Evolutionary conservation across 2,113 vertebrate species (phyloP).

Genomic region (Cottus gobio): DNA sequence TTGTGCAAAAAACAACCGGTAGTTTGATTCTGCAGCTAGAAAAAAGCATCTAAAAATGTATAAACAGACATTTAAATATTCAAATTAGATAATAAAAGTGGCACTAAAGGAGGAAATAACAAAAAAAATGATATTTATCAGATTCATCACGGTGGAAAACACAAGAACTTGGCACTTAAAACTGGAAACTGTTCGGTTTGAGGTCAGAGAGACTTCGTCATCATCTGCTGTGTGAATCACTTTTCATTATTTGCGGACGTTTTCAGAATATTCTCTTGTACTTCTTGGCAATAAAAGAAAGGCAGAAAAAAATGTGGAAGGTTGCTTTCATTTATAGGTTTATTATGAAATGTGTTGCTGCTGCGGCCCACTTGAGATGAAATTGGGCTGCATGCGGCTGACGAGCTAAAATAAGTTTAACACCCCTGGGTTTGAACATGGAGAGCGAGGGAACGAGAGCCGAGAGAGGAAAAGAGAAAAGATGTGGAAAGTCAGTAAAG

Average conservation of each 20-base stretch:
- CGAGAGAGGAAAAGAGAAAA: constrained; percentile 20
- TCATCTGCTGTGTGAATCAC: no score
- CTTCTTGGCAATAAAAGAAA: background rate
- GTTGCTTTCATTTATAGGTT: background rate
- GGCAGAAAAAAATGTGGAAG: background rate
- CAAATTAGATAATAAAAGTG: background rate
- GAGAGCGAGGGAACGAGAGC: background rate
- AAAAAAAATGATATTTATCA: no score
- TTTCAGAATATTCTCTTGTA: background rate
- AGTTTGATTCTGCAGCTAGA: background rate
- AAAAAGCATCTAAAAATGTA: background rate
- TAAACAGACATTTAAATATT: background rate
- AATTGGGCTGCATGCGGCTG: background rate
- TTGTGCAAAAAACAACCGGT: background rate
- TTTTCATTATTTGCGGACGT: no score
- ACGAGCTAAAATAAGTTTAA: background rate
- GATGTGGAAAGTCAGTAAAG: constrained; percentile 7
- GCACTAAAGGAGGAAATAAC: background rate
- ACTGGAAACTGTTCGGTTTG: no score
- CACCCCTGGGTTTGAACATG: background rate
- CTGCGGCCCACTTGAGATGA: background rate
- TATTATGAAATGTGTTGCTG: background rate
- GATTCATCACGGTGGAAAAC: no score
- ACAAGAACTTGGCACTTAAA: no score
- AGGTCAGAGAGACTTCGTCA: no score